phyloP scores from a whole-genome alignment of 2,797 vertebrate genomes.

The Paramormyrops hopkinsi region DNA sequence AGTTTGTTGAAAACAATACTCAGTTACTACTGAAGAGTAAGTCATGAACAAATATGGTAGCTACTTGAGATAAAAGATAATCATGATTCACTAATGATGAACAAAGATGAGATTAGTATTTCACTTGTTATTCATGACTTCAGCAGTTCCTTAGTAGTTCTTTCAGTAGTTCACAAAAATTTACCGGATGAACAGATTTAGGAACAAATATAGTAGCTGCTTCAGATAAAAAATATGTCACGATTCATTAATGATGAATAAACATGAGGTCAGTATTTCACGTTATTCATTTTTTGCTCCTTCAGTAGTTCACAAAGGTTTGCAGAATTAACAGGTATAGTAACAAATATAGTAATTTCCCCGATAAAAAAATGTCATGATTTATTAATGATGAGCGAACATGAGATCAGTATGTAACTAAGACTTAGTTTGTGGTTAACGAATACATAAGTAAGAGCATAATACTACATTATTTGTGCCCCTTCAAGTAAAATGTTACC shows the following conservation, averaged over 20 bases:
- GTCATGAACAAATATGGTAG: background rate
- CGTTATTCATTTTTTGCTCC: background rate
- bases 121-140: too few relatives aligned
- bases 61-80: background rate
- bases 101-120: too few relatives aligned
- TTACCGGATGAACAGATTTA: background rate
- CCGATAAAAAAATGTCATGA: background rate
- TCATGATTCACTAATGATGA: background rate
- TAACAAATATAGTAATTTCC: background rate
- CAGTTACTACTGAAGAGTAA: background rate
- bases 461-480: background rate
- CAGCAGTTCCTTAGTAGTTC: too few relatives aligned
- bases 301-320: background rate
- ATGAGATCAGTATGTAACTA: background rate
- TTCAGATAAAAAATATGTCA: background rate
- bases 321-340: background rate
- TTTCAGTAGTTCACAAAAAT: too few relatives aligned
- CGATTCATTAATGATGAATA: background rate
- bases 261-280: background rate
- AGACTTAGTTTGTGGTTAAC: background rate
- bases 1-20: background rate
- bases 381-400: background rate
- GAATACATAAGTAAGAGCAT: background rate
- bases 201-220: background rate
- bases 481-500: background rate